phyloP scores from a whole-genome alignment of 2,888 invertebrate genomes.

The Rhingia campestris region DNA sequence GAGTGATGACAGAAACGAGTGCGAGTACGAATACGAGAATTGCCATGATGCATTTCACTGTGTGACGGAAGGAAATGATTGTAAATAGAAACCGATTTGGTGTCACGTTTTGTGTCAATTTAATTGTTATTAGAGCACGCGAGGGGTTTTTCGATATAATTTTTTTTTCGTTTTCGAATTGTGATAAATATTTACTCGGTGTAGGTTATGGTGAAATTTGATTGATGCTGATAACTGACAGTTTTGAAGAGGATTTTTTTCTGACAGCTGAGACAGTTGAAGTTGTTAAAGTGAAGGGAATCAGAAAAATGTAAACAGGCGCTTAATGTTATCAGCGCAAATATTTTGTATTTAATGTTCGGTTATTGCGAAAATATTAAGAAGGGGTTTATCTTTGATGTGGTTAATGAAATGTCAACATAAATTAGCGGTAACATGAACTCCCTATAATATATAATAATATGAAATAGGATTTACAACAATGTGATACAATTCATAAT shows the following conservation, averaged over 20 bases:
- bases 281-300: neutral
- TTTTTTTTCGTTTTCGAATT: neutral
- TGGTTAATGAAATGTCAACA: too few relatives aligned
- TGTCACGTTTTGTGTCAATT: slow-evolving; percentile 57
- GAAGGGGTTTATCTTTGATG: too few relatives aligned
- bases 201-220: slow-evolving; percentile 29
- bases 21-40: slow-evolving; percentile 27
- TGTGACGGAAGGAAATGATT: slow-evolving; percentile 67
- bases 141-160: slow-evolving; percentile 8
- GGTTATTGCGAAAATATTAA: too few relatives aligned
- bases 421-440: too few relatives aligned
- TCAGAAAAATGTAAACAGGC: neutral
- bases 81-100: slow-evolving; percentile 59
- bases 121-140: slow-evolving; percentile 41
- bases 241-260: neutral
- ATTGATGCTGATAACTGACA: slow-evolving; percentile 4
- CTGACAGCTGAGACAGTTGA: neutral
- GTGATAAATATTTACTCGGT: neutral
- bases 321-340: too few relatives aligned
- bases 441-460: too few relatives aligned
- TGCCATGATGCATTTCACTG: slow-evolving; percentile 63
- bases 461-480: too few relatives aligned
- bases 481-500: too few relatives aligned
- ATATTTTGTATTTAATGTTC: too few relatives aligned
- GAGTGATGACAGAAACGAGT: slow-evolving; percentile 42